Evolutionary conservation across 1,140 invertebrate species (phyloP), one percentile per base, ranked within the genome.

Genomic region (Lysiphlebus fabarum): DNA sequence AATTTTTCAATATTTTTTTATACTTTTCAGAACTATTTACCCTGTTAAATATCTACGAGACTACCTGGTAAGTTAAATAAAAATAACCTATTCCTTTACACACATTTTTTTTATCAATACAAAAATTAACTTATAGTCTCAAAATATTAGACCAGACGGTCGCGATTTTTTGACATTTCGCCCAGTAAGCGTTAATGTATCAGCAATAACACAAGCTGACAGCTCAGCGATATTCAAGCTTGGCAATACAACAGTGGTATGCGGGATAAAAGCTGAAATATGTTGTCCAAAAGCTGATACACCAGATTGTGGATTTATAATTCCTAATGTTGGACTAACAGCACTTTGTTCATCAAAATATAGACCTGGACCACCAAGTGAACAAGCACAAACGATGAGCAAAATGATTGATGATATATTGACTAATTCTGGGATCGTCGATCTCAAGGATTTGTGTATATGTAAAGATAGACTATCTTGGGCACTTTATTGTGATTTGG

Each of bases 191-290:
- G 64, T 87, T 7, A 86, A 86, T 72, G 75, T 84, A 48, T 81
- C 82, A n/a, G 85, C 86, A 6, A 83, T 90, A 43, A 79, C 77
- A 45, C 87, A 86, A 64, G 85, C 88, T 3, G 86, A 90, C 69
- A 87, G 87, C 53, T 90, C 88, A 43, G 84, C 88, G 6, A 77
- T 89, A 59, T 83, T 87, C 7, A 88, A 87, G 80, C 76, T 89
- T 59, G 89, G 88, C n/a, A 84, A 86, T 65, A 89, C 88, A 10
- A 84, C 83, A 59, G 83, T 89, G 12, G 77, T 90, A 40, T 90
- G 89, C 82, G 88, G 88, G n/a, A 84, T 90, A 26, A 90, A 90
- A 81, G 87, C 85, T 87, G 88, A 90, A 82, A 71, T 91, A 57
- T 84, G 86, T 51, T 72, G 77, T 65, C 90, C 90, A 53, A 87